Base-by-base conservation (phyloP, 2,888 invertebrate genomes). In the Tachina fera region DNA sequence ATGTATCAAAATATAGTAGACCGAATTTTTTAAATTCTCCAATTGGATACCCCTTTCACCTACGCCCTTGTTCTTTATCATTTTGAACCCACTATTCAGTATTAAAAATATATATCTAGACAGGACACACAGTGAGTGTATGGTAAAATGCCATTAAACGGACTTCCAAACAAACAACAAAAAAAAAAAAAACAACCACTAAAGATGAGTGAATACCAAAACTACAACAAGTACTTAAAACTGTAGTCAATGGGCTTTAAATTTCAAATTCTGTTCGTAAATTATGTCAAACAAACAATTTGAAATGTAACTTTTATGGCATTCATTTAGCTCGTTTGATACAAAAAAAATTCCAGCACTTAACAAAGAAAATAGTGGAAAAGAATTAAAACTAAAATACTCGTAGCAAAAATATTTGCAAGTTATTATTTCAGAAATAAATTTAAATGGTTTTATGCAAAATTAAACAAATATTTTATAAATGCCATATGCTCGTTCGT, bases 271-370 rank as follows among this genome's bases (percentile, higher is more conserved):
- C 56, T 77, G 56, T 65, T 72, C 78, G 76, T 80, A 83, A 84
- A 84, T 87, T 82, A 84, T 78, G 76, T 22, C 72, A 84, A 82
- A 79, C 79, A 76, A 87, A 82, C 82, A 84, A 82, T 61, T 51
- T 79, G 84, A 81, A 84, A 84, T 84, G 75, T 82, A 61, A 72
- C 49, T 80, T 87, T 84, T 84, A 83, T 87, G 72, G 65, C 71
- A 84, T 53, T 76, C 82, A 75, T 71, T 75, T 77, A 83, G 53
- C 60, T 71, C 63, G 61, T 86, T 82, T 78, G 58, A 75, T 2
- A 58, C 39, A 71, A 31, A 47, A 9, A 45, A 60, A 31, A 39
- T 72, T 58, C 19, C 1, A 22, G 13, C 19, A 47, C 43, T 16
- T n/a, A 68, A 51, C 39, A 47, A 31, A 31, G 31, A 5, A 31